Evolutionary conservation across 2,113 vertebrate species (phyloP), one percentile per base, ranked within the genome.

Genomic region (Mustela nigripes): DNA sequence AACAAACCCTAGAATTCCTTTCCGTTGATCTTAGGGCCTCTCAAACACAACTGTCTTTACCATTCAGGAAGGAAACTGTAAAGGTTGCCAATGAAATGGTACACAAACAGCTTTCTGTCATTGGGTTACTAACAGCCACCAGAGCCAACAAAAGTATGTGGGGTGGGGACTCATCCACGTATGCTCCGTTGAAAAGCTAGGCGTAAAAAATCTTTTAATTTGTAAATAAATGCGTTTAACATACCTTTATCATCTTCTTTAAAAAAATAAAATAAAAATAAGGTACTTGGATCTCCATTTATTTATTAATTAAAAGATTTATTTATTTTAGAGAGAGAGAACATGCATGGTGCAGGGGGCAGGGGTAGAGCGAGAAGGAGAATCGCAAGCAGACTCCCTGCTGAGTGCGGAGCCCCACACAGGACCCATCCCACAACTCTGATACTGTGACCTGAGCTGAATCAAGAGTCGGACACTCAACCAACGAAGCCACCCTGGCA

Each of bases 151-250:
- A 28, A 81, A 67, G 21, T 58, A 60, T 19, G 12, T 91, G 21
- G 6, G 11, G 50, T 82, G 33, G 48, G 11, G 36, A 62, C 79
- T 11, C 42, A 45, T 58, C n/a, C 53, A 21, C 33, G 11, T 81
- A 79, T 15, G 79, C 78, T 93, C 45, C 31, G 86, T 81, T 97
- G 48, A 86, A 91, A 94, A 84, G 53, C 11, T 89, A 90, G 56
- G 24, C 24, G 24, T 83, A 71, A 89, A 89, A 89, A 84, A 39
- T 62, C 48, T 78, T 85, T 56, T 63, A 81, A 85, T 73, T 21
- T 85, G 36, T 79, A 89, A 83, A 83, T 62, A 96, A 50, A n/a
- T 65, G 18, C 5, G 8, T 45, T 85, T 95, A 85, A 50, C 76
- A 84, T 11, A 36, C 18, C 24, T 83, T 95, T 76, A 78, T 83